Evolutionary conservation across 2,797 vertebrate genomes (phyloP).

Genomic region (Periparus ater): DNA sequence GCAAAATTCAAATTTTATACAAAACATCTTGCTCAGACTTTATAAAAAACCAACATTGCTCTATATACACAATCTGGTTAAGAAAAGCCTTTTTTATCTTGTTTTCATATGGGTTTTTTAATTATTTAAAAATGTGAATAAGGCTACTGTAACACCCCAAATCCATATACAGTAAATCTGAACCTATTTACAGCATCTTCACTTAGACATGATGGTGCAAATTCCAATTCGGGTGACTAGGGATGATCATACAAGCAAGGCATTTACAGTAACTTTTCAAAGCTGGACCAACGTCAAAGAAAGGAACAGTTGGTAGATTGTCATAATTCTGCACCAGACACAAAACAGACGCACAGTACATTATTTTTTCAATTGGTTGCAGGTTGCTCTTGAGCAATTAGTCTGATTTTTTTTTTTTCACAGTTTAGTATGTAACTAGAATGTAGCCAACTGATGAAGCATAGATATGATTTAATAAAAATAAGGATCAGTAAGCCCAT

Average conservation of each 20-base stretch:
- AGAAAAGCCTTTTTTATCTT: slow-evolving; percentile 90
- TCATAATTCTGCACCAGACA: slow-evolving; percentile 94
- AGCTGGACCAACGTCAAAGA: slow-evolving; percentile 89
- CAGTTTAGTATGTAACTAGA: slow-evolving; percentile 87
- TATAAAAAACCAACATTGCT: slow-evolving; percentile 94
- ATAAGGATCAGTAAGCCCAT: slow-evolving; percentile 78
- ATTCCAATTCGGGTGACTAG: slow-evolving; percentile 91
- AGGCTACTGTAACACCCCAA: slow-evolving; percentile 98
- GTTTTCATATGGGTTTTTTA: slow-evolving; percentile 76
- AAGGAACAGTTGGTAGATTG: slow-evolving; percentile 96
- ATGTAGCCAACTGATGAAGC: slow-evolving; percentile 77
- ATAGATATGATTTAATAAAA: slow-evolving; percentile 72
- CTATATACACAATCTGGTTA: slow-evolving; percentile 99
- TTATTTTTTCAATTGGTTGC: slow-evolving; percentile 68
- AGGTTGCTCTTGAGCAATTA: slow-evolving; percentile 80
- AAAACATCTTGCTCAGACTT: slow-evolving; percentile 99
- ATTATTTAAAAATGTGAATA: slow-evolving; percentile 94
- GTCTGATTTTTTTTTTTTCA: slow-evolving; percentile 82
- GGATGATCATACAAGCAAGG: slow-evolving; percentile 96
- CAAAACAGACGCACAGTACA: slow-evolving; percentile 87
- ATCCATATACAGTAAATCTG: slow-evolving; percentile 97
- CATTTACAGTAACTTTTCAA: slow-evolving; percentile 94
- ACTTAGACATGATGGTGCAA: slow-evolving; percentile 94
- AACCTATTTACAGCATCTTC: slow-evolving; percentile 97
- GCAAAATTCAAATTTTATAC: slow-evolving; percentile 99